Evolutionary conservation across 2,797 vertebrate genomes (phyloP), one percentile per base, ranked within the genome.

Genomic region (Melanotaenia nigrans): DNA sequence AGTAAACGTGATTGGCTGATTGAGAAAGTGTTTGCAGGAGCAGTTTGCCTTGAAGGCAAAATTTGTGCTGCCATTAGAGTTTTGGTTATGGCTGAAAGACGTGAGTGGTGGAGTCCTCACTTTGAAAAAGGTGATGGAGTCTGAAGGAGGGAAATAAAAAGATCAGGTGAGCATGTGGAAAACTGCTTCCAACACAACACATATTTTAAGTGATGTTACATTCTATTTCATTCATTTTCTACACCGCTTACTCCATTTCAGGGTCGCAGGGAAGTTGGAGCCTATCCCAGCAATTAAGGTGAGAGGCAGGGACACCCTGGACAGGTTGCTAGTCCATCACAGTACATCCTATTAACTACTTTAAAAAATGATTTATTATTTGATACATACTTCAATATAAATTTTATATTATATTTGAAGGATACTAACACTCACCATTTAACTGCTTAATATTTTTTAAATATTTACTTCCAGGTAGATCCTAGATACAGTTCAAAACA

Each of bases 51-150:
- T 65, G 59, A 75, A 78, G 87, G 82, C 81, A 85, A 83, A 80
- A 62, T 75, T 88, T 91, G 90, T 93, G 88, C 88, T 92, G 90
- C 90, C 86, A 80, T 87, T 85, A 81, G 86, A 90, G 91, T 93
- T 95, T 95, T 95, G 94, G 94, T 94, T 95, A 90, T 94, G 93
- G 93, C 94, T 94, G 93, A 89, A 88, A 88, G 83, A 92, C 85
- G 75, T 78, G 62, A 78, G 68, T 38, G 60, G 67, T 74, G 81
- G 83, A 84, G 82, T 85, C 83, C 67, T 95, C 93, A 95, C 81
- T 94, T 94, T 62, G 86, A 87, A 56, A 82, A 53, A 2, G 94
- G 87, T 9, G 85, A 53, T 18, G 93, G 87, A 79, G 93, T 90
- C 95, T 95, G 77, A 67, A 61, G 58, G 54, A 42, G 20, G 51